Evolutionary conservation across 2,888 invertebrate genomes (phyloP).

Genomic region (Temnothorax ravouxi): DNA sequence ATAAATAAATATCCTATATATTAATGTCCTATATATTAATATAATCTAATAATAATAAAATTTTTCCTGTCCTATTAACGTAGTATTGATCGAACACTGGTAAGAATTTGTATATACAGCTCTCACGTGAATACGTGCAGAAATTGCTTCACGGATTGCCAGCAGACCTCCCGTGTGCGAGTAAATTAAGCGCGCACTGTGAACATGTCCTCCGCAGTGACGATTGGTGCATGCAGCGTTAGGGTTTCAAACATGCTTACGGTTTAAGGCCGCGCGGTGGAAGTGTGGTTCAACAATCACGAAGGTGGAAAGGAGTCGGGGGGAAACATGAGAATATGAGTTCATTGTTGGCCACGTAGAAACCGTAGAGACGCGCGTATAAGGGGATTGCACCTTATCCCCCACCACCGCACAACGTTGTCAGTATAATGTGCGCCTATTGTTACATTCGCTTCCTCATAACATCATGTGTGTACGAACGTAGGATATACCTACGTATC

Average conservation of each 20-base stretch:
- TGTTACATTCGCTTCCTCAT: constrained; percentile 74
- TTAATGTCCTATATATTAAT: background rate
- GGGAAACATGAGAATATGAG: constrained; percentile 75
- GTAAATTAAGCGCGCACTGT: constrained; percentile 56
- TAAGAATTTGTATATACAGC: constrained; percentile 29
- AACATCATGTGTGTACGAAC: constrained; percentile 68
- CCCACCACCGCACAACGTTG: constrained; percentile 56
- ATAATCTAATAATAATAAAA: constrained; percentile 2
- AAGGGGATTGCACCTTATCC: constrained; percentile 72
- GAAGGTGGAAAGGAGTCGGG: constrained; percentile 65
- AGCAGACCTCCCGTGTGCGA: constrained; percentile 50
- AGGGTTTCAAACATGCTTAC: constrained; percentile 64
- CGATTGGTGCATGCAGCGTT: constrained; percentile 59
- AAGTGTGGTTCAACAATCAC: constrained; percentile 69
- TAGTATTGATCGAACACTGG: constrained; percentile 15
- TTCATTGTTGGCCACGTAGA: constrained; percentile 71
- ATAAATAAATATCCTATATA: background rate
- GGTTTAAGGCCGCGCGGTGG: constrained; percentile 53
- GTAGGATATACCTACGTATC: constrained; percentile 57
- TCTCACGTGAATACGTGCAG: constrained; percentile 29
- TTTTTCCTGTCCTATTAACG: background rate
- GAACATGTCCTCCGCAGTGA: constrained; percentile 49
- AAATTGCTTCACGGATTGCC: constrained; percentile 48
- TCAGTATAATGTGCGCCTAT: constrained; percentile 73
- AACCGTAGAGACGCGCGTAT: constrained; percentile 47